Base-by-base conservation (phyloP, 1,140 invertebrate genomes). In the Brachionus rubens region DNA sequence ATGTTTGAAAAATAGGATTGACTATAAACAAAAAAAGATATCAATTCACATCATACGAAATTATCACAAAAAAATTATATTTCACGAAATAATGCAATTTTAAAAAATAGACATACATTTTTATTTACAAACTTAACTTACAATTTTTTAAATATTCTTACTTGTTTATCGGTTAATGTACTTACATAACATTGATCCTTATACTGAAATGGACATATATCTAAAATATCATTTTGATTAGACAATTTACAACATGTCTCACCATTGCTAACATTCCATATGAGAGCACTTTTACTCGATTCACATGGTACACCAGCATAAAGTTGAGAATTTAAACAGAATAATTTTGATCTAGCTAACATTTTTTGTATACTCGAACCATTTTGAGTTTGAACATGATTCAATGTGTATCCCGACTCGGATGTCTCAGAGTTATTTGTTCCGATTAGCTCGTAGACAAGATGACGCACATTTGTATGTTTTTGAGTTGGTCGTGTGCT, bases 181-280 rank as follows among this genome's bases (percentile, higher is more conserved):
- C 89, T 88, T 43, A 91, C 79, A 78, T 87, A 87, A 1, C 81
- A 81, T 14, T 85, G 84, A 56, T 86, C 83, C 21, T 87, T 86
- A 26, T 83, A 82, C 12, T 79, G 76, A 26, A 90, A 84, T 0
- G 88, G 84, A 78, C 88, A 88, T 1, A 90, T 86, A 78, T 91
- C 90, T 41, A 91, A 81, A 10, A 90, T 85, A 0, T 88, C 85
- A 67, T 89, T 89, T 14, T 86, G 84, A 1, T 88, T 86, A 0
- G 87, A 86, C 52, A 91, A 78, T 1, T 83, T 86, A 65, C 87
- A 85, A 43, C 89, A 81, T 7, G 87, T 84, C 68, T 87, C 84
- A 0, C 87, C 86, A 1, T 85, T 88, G 3, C 87, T 85, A 36
- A 89, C 81, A 79, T 90, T 90, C 87, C 91, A 91, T 1, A 92